phyloP scores from a whole-genome alignment of 92 coral and sea anemone genomes.

The Epizoanthus ramosus region DNA sequence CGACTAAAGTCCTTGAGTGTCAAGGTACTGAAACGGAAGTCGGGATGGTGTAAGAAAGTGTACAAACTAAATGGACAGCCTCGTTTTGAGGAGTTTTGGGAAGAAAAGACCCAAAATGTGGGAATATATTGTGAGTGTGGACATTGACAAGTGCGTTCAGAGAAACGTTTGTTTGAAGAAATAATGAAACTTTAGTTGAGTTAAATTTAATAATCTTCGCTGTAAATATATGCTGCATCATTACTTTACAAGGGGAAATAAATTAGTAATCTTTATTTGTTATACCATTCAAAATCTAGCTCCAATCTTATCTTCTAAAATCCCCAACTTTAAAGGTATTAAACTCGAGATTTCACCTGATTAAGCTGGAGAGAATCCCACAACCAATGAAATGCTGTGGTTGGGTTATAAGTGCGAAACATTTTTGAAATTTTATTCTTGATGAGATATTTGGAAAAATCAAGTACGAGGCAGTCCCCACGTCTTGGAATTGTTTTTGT shows the following conservation, averaged over 20 bases:
- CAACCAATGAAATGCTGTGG: no score
- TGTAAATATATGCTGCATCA: not conserved
- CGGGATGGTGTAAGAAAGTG: constrained; percentile 57
- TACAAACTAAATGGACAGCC: constrained; percentile 46
- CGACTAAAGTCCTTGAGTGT: constrained; percentile 52
- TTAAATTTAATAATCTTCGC: not conserved
- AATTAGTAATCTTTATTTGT: no score
- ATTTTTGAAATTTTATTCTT: no score
- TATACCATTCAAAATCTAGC: no score
- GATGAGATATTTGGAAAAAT: no score
- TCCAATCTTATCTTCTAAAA: no score
- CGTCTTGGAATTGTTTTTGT: no score
- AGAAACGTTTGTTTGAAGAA: not conserved
- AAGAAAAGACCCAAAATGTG: constrained; percentile 40
- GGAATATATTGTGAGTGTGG: constrained; percentile 70
- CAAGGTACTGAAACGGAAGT: constrained; percentile 66
- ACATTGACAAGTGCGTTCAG: constrained; percentile 40
- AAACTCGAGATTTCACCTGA: no score
- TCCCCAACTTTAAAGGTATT: no score
- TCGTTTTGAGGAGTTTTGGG: constrained; percentile 78
- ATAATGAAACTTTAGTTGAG: not conserved
- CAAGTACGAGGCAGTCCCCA: no score
- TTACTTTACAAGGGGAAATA: not conserved
- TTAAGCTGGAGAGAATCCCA: no score
- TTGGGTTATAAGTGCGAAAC: no score